Base-by-base conservation (phyloP, 2,113 vertebrate genomes). In the Herpetotheres cachinnans region DNA sequence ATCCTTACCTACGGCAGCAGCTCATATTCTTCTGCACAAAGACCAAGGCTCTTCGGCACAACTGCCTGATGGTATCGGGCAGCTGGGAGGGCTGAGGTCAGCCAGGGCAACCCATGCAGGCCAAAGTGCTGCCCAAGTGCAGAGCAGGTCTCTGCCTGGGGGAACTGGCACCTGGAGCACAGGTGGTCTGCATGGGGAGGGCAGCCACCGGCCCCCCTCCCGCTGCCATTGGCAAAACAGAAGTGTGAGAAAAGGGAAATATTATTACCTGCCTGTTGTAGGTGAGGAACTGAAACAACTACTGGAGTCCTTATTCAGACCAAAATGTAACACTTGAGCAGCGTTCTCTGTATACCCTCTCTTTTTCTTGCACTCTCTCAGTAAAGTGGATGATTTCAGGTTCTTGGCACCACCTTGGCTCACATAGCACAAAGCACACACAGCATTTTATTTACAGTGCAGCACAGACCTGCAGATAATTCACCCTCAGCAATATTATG, bases 381-480 rank as follows among this genome's bases (percentile, higher is more conserved):
- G 47, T 25, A 32, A 71, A 71, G 36, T 34, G 17, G 46, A 76
- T 83, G 73, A 93, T 88, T 95, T 81, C 46, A n/a, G 66, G 70
- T 47, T 81, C 65, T 79, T 95, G 94, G 91, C 65, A 82, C 32
- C 55, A 66, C 32, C 42, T 71, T 65, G 74, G 69, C 30, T 79
- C 55, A 4, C 5, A 29, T 2, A 90, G 82, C 44, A 52, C 61
- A 82, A 78, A 81, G 93, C 26, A 54, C 78, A 72, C 82, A 17
- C 76, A 89, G 77, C 62, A 49, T 26, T 94, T 95, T 79, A 82
- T 84, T 97, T 91, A 91, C 94, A 58, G 91, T 72, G 52, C 46
- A 82, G 50, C 61, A 66, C 1, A 3, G 80, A 77, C 65, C 34
- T 67, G 46, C 54, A 79, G 90, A 81, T 90, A 95, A 90, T 81